Conservation (phyloP, 2,888 invertebrate genomes). For the Troides oblongomaculatus region DNA sequence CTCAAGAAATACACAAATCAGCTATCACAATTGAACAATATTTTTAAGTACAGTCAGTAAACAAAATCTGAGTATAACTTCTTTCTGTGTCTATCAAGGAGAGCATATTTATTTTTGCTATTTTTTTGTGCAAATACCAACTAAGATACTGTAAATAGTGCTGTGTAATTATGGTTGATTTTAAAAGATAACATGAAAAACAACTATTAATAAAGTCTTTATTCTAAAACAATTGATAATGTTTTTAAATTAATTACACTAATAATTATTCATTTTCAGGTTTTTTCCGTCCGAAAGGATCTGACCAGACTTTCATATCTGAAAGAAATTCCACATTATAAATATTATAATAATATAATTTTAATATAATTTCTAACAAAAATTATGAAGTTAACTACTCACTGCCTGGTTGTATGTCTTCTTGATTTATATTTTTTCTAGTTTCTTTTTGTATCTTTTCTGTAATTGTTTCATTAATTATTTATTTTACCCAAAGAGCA, state of each 20-base stretch:
- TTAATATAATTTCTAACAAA: neutral
- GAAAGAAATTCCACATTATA: constrained; percentile 42
- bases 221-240: neutral
- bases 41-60: no score
- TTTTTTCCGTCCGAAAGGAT: constrained; percentile 79
- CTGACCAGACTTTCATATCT: constrained; percentile 82
- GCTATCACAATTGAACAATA: no score
- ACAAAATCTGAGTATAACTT: no score
- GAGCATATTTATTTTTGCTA: no score
- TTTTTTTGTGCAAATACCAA: no score
- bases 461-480: constrained; percentile 43
- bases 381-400: constrained; percentile 43
- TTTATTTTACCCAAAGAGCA: neutral
- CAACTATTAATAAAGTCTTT: neutral
- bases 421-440: constrained; percentile 76
- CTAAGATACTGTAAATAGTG: no score
- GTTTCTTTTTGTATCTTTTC: constrained; percentile 76
- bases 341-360: neutral
- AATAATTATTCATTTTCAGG: constrained; percentile 46
- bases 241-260: neutral
- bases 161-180: no score
- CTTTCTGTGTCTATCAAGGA: no score
- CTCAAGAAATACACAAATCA: no score
- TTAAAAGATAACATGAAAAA: neutral
- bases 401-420: constrained; percentile 83